phyloP scores from a whole-genome alignment of 1,140 invertebrate species.

The Manduca sexta region DNA sequence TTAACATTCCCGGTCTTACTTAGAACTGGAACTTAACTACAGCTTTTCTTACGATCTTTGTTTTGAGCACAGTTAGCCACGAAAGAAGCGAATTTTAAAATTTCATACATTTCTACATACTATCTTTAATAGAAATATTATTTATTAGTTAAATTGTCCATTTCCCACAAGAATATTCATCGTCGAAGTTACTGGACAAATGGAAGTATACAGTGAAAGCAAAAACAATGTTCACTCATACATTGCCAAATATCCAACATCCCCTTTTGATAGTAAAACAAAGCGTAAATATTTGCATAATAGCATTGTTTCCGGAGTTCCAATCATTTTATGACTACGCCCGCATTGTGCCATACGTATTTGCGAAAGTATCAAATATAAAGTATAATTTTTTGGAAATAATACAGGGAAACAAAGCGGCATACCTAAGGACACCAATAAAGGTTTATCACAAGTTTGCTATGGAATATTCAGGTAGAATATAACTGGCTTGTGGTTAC shows the following conservation, averaged over 20 bases:
- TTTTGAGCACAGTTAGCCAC: too few relatives aligned
- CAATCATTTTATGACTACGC: slow-evolving; percentile 4
- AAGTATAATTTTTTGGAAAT: slow-evolving; percentile 14
- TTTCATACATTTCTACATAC: too few relatives aligned
- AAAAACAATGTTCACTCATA: too few relatives aligned
- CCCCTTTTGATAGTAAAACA: slow-evolving; percentile 1
- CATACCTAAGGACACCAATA: slow-evolving; percentile 29
- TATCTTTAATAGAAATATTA: too few relatives aligned
- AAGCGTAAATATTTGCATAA: slow-evolving; percentile 1
- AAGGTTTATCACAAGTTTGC: slow-evolving; percentile 50
- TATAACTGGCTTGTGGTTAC: slow-evolving; percentile 23
- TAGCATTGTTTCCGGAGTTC: slow-evolving; percentile 1
- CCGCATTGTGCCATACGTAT: background rate
- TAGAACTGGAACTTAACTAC: too few relatives aligned
- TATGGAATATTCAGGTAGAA: slow-evolving; percentile 36
- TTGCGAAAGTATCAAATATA: slow-evolving; percentile 1
- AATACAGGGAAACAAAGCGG: slow-evolving; percentile 23
- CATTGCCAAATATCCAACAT: background rate
- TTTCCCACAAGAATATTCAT: too few relatives aligned
- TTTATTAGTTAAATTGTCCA: too few relatives aligned
- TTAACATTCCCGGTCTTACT: too few relatives aligned
- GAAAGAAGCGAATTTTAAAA: too few relatives aligned
- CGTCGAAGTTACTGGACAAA: too few relatives aligned
- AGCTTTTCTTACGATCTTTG: too few relatives aligned
- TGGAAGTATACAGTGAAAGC: too few relatives aligned